Base-by-base conservation (phyloP, 2,797 vertebrate genomes). In the Brachymystax lenok region DNA sequence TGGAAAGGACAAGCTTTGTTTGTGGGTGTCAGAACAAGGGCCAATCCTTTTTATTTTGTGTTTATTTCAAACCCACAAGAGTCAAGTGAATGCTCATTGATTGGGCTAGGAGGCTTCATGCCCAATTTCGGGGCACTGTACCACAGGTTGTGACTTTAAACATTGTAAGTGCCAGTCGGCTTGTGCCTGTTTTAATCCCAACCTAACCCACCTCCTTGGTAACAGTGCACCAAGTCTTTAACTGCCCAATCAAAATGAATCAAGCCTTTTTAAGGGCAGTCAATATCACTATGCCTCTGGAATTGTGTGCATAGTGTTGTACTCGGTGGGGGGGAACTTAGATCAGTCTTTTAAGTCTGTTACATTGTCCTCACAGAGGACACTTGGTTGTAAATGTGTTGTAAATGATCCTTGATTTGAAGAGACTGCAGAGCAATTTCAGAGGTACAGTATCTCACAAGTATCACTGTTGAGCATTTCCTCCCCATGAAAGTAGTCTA, bases 301-400 rank as follows among this genome's bases (percentile, higher is more conserved):
- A 69, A 69, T 35, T 35, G 8, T 13, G 24, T 35, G 28, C 68
- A n/a, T 40, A 21, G 68, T 46, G 30, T 3, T n/a, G 46, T n/a
- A 46, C 33, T 21, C 19, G 7, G 6, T 21, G n/a, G 56, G n/a
- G 56, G 16, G 2, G 2, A 8, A 69, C 33, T 27, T 19, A 8
- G 19, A 24, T 27, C 21, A 52, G 46, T 51, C 40, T 71, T 71
- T 51, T 21, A 51, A 71, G 69, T 71, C 21, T 51, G 69, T 71
- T 71, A 50, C 46, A 16, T 52, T 71, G 40, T 27, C 46, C 69
- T 70, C 50, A 51, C 46, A 71, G 46, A 50, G 69, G n/a, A 71
- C 21, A 14, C 13, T 27, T 27, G 24, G n/a, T 51, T 28, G 46
- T 71, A 27, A 71, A 50, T 27, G 40, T 14, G 28, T 71, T 71